Evolutionary conservation across 2,888 invertebrate genomes (phyloP).

Genomic region (Nezara viridula): DNA sequence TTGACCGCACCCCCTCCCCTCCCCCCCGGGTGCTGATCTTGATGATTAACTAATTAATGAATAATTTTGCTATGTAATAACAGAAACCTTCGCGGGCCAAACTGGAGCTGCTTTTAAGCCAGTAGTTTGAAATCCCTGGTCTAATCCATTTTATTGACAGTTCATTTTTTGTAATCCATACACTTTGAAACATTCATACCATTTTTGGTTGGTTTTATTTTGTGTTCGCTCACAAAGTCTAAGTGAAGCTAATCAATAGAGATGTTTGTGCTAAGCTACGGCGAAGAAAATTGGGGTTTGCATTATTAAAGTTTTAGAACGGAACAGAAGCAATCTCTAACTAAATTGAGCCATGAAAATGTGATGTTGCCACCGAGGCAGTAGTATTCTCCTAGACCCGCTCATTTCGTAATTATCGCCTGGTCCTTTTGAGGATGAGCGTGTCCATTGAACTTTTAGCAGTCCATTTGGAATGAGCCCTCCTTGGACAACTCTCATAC

Average conservation of each 20-base stretch:
- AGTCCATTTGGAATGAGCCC: background rate
- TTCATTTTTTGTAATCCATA: too few species aligned
- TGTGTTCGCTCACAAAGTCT: background rate
- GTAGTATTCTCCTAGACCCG: background rate
- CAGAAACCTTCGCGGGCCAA: too few species aligned
- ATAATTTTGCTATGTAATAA: too few species aligned
- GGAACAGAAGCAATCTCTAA: conserved; percentile 38
- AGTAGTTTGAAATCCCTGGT: too few species aligned
- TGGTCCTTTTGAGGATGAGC: conserved; percentile 4
- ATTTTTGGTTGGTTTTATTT: too few species aligned
- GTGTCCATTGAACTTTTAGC: conserved; percentile 10
- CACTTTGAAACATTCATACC: too few species aligned
- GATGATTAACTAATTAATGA: too few species aligned
- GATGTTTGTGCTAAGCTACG: background rate
- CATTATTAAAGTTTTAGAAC: conserved; percentile 27
- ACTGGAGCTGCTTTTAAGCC: too few species aligned
- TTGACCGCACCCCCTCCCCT: too few species aligned
- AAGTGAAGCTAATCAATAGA: background rate
- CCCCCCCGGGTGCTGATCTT: too few species aligned
- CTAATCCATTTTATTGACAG: too few species aligned
- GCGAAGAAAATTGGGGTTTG: background rate
- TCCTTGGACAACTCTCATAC: background rate
- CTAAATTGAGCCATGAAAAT: conserved; percentile 53
- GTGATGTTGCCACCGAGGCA: background rate
- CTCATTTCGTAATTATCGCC: background rate